A percentile compares a stretch with the other conserved stretches of the same genome.
These are phyloP conservation scores for Ranitomeya variabilis DNA, from an alignment of 2,113 vertebrate species.

Conservation along the genomic window DNA sequence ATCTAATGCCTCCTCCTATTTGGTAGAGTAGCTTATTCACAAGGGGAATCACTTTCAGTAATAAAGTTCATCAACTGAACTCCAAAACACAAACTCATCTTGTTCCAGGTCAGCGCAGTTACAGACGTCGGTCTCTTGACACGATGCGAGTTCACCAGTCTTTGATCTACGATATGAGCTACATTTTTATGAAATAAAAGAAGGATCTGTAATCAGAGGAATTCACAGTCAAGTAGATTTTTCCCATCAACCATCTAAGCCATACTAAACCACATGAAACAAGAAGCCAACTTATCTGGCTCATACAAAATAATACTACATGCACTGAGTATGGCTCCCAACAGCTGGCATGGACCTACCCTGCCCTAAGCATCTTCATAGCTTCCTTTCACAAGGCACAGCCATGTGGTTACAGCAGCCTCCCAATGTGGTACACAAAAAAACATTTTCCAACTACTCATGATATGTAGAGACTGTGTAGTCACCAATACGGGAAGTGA, in stretches of 20 bases:
- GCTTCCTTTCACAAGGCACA: no score
- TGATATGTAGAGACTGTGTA: no score
- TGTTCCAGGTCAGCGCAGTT: conserved; percentile 28
- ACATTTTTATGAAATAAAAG: neutral
- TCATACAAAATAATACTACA: neutral
- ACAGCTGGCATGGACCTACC: no score
- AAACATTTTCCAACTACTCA: no score
- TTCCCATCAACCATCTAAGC: neutral
- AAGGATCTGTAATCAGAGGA: neutral
- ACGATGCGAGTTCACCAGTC: neutral
- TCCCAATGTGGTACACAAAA: no score
- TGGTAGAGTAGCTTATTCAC: neutral
- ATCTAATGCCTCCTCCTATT: conserved; percentile 24
- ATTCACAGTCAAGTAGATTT: neutral
- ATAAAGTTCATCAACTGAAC: conserved; percentile 38
- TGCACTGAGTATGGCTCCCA: neutral
- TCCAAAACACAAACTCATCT: conserved; percentile 28
- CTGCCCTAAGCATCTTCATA: neutral
- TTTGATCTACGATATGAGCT: neutral
- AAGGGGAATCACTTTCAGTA: conserved; percentile 3
- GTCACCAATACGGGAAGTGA: no score
- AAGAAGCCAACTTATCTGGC: neutral
- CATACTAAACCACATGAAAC: neutral
- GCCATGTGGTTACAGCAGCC: no score
- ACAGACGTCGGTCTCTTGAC: conserved; percentile 6